phyloP scores from a whole-genome alignment of 2,888 invertebrate species.

The Pterostichus niger region DNA sequence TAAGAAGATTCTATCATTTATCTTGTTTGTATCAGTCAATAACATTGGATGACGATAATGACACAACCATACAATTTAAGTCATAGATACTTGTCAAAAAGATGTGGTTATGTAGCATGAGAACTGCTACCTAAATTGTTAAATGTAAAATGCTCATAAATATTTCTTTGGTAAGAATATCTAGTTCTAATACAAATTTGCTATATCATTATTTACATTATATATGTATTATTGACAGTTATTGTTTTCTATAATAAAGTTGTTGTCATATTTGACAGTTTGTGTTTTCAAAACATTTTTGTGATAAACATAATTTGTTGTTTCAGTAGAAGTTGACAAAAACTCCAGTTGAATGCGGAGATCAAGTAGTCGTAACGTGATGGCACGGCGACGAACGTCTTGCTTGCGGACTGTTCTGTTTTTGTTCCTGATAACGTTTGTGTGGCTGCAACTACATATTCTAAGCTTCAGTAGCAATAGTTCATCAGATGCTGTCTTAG shows the following conservation, averaged over 20 bases:
- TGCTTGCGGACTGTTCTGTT: conserved; percentile 75
- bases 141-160: conserved; percentile 18
- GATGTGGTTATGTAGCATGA: conserved; percentile 45
- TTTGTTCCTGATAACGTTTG: conserved; percentile 78
- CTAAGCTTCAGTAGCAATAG: conserved; percentile 77
- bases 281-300: neutral
- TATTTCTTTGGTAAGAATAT: conserved; percentile 20
- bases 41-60: neutral
- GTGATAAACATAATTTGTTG: neutral
- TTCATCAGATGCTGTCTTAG: conserved; percentile 74
- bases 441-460: conserved; percentile 83
- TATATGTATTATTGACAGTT: neutral
- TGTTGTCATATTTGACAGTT: neutral
- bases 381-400: conserved; percentile 75
- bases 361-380: conserved; percentile 74
- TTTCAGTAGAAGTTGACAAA: conserved; percentile 16
- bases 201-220: neutral
- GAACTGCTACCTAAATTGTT: conserved; percentile 14
- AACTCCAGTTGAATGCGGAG: conserved; percentile 40
- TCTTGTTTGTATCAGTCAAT: conserved; percentile 26
- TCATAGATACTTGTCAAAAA: conserved; percentile 22
- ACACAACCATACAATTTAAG: neutral
- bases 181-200: too few relatives aligned
- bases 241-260: neutral
- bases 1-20: neutral